phyloP scores from a whole-genome alignment of 37 sponge, comb jelly and placozoan genomes.

The Aplysina aerophoba region DNA sequence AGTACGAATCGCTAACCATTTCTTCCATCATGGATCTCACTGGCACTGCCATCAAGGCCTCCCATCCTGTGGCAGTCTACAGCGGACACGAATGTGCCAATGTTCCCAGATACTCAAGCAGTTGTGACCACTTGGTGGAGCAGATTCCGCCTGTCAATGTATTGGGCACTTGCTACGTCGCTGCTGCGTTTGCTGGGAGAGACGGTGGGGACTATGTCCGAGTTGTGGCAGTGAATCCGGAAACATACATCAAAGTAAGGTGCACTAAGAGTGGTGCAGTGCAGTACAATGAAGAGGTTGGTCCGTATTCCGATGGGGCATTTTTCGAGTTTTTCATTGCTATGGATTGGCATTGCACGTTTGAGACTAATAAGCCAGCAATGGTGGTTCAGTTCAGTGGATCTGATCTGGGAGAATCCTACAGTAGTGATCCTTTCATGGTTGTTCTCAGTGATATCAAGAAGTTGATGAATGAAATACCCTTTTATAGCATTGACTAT shows the following conservation, averaged over 20 bases:
- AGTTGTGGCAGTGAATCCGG: background rate
- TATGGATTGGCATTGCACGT: background rate
- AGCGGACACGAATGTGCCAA: conserved; percentile 52
- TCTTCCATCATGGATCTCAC: background rate
- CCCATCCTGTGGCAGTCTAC: background rate
- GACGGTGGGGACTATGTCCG: background rate
- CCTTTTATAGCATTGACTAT: background rate
- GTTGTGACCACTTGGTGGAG: conserved; percentile 62
- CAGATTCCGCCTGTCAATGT: conserved; percentile 44
- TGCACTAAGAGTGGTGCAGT: background rate
- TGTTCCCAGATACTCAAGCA: conserved; percentile 15
- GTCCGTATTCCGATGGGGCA: background rate
- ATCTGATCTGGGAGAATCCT: background rate
- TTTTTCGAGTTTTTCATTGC: background rate
- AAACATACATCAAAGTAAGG: background rate
- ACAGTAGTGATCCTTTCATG: conserved; percentile 5
- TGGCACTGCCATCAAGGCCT: background rate
- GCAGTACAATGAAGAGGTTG: background rate
- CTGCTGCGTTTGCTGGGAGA: background rate
- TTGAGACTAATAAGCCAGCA: background rate
- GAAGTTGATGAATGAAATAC: background rate
- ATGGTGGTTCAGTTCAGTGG: conserved; percentile 19
- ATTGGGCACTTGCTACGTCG: conserved; percentile 14
- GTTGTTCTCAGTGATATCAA: background rate
- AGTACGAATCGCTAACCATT: background rate